A percentile compares a stretch with the other conserved stretches of the same genome.
phyloP scores from a whole-genome alignment of 1,140 invertebrate genomes.

The Trichomalopsis sarcophagae region DNA sequence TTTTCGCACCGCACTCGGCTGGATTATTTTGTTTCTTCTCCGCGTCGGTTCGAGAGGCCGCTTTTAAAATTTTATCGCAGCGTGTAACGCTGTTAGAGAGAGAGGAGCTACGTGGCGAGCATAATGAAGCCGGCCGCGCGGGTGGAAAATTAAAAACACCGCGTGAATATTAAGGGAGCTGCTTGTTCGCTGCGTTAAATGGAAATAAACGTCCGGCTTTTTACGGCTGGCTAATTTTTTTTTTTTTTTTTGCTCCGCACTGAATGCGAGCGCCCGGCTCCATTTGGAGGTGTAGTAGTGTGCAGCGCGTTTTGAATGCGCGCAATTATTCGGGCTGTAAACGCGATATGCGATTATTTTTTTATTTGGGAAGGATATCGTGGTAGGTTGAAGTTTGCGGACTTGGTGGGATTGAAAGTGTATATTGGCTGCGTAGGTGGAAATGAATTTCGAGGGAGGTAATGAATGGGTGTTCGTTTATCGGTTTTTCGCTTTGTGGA shows the following conservation, averaged over 20 bases:
- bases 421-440: no score
- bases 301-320: no score
- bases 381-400: no score
- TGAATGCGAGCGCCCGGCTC: background rate
- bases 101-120: background rate
- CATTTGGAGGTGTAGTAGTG: no score
- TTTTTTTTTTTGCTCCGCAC: background rate
- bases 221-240: background rate
- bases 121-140: slow-evolving; percentile 25
- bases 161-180: slow-evolving; percentile 20
- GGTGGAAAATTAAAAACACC: slow-evolving; percentile 49
- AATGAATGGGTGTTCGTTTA: no score
- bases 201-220: background rate
- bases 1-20: background rate
- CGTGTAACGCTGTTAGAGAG: slow-evolving; percentile 12
- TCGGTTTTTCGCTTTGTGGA: no score
- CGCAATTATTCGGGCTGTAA: no score
- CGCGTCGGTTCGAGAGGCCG: slow-evolving; percentile 1
- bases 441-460: no score
- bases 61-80: slow-evolving; percentile 23
- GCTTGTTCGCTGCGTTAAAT: background rate
- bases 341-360: no score
- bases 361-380: no score
- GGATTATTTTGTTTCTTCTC: background rate
- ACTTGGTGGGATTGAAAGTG: no score